Percentiles rank a stretch among this genome's conserved stretches.
These are phyloP conservation scores for Dasysyrphus tricinctus DNA, from an alignment of 2,888 invertebrate genomes.

Conservation along the genomic window DNA sequence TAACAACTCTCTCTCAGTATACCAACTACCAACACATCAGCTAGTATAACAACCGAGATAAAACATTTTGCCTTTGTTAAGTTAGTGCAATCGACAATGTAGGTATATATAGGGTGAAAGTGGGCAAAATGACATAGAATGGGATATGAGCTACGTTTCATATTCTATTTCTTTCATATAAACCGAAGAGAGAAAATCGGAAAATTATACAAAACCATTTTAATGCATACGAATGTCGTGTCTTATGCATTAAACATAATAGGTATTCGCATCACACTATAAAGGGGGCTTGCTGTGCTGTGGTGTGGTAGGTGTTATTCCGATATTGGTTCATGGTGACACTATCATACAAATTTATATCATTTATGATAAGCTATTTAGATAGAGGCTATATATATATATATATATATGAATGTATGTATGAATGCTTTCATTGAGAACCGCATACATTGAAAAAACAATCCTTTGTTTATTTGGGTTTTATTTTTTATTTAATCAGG, in stretches of 20 bases:
- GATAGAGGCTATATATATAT: not conserved
- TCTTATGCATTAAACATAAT: constrained; percentile 61
- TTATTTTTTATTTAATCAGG: constrained; percentile 62
- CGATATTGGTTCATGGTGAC: constrained; percentile 51
- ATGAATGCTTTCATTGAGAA: not conserved
- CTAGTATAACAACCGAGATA: not conserved
- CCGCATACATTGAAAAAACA: constrained; percentile 6
- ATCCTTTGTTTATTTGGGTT: constrained; percentile 31
- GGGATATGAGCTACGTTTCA: not conserved
- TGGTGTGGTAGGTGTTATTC: constrained; percentile 26
- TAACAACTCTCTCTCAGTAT: constrained; percentile 27
- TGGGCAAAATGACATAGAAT: not conserved
- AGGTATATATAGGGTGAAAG: constrained; percentile 17
- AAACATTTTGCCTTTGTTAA: constrained; percentile 12
- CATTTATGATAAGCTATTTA: constrained; percentile 46
- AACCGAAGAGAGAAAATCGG: constrained; percentile 45
- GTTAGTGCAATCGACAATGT: constrained; percentile 6
- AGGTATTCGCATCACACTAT: constrained; percentile 1
- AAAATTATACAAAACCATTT: constrained; percentile 70
- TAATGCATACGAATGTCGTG: constrained; percentile 65
- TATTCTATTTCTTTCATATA: constrained; percentile 19
- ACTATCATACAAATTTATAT: constrained; percentile 63
- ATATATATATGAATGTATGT: not conserved
- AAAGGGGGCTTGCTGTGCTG: not conserved
- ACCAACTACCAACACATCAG: too few relatives aligned